These are phyloP conservation scores for Turdus rufiventris DNA, from an alignment of 2,113 vertebrate genomes.

Conservation along the genomic window DNA sequence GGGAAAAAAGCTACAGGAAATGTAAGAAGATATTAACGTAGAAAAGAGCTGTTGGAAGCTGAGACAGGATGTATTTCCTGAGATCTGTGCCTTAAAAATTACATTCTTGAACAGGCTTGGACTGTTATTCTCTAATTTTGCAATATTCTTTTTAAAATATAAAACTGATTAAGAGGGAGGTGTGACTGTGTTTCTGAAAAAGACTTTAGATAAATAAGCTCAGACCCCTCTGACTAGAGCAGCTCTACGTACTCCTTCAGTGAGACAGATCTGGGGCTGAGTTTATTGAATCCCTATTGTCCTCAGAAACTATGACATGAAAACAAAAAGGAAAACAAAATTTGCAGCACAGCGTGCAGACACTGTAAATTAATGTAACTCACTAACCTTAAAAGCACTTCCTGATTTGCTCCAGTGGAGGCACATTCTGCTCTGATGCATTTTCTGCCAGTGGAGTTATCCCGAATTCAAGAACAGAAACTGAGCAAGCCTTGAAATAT, in stretches of 20 bases:
- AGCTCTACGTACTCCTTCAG: neutral
- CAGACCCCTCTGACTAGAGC: neutral
- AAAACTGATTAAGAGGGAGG: neutral
- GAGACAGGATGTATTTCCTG: neutral
- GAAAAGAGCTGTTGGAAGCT: neutral
- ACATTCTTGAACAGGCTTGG: neutral
- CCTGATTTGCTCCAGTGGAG: neutral
- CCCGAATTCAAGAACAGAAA: neutral
- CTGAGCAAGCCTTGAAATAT: neutral
- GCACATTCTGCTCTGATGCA: neutral
- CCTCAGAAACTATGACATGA: neutral
- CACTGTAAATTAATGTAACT: neutral
- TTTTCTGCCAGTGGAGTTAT: neutral
- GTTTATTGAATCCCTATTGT: neutral
- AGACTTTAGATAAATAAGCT: neutral
- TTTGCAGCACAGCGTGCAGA: neutral
- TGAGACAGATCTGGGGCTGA: neutral
- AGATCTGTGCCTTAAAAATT: neutral
- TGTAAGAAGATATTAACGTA: neutral
- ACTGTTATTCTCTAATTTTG: neutral
- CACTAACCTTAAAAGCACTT: neutral
- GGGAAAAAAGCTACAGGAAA: neutral
- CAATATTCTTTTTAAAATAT: neutral
- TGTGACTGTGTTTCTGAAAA: neutral
- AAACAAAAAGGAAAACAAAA: neutral